These are phyloP conservation scores for Subanguina moxae DNA, from an alignment of 1,140 invertebrate species.

Conservation along the genomic window DNA sequence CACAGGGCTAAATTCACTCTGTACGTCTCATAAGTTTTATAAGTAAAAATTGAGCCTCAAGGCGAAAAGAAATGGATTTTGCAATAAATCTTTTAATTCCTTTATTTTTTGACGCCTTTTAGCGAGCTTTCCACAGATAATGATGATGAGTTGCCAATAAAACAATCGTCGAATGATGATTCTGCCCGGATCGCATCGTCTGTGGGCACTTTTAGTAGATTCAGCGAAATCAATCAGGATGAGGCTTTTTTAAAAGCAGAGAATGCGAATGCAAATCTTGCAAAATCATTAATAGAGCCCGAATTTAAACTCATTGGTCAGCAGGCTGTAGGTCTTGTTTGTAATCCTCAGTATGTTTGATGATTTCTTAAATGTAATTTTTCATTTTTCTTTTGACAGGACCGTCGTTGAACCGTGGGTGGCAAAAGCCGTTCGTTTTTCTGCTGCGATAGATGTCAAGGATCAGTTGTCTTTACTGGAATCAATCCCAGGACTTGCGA, in stretches of 20 bases:
- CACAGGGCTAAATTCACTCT: too few species aligned
- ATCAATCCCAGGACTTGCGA: conserved; percentile 13
- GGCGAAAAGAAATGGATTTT: too few species aligned
- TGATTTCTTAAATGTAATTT: background rate
- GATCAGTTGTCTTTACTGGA: conserved; percentile 7
- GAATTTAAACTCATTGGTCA: conserved; percentile 3
- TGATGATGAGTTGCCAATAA: too few species aligned
- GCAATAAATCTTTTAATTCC: too few species aligned
- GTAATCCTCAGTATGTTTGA: background rate
- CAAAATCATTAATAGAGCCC: background rate
- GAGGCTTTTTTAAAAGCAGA: background rate
- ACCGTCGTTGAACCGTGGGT: conserved; percentile 32
- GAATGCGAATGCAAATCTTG: background rate
- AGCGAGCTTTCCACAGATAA: too few species aligned
- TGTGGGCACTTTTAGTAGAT: background rate
- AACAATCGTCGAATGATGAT: too few species aligned
- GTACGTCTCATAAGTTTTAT: too few species aligned
- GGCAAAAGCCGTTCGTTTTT: conserved; percentile 25
- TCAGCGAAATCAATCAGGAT: background rate
- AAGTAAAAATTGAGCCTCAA: too few species aligned
- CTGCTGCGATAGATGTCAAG: conserved; percentile 21
- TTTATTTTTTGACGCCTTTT: too few species aligned
- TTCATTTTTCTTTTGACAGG: conserved; percentile 23
- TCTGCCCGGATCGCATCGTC: too few species aligned
- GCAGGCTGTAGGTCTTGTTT: background rate